Conservation (phyloP, 2,888 invertebrate genomes). For the Luperina nickerlii region DNA sequence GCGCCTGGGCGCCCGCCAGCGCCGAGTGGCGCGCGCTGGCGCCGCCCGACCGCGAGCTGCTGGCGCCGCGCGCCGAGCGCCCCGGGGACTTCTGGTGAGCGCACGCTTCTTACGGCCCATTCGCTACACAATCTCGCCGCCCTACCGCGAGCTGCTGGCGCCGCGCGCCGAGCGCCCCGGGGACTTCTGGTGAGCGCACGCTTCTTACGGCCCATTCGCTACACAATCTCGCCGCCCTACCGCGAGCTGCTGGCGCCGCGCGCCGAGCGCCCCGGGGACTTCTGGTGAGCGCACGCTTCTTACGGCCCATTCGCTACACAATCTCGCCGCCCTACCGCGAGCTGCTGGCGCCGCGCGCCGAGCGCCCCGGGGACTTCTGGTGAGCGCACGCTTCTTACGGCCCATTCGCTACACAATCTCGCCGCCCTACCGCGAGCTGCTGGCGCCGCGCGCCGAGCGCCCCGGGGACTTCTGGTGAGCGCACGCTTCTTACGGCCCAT, state of each 20-base stretch:
- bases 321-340: conserved; percentile 88
- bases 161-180: conserved; percentile 86
- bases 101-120: not conserved
- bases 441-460: too few relatives aligned
- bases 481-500: too few relatives aligned
- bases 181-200: conserved; percentile 71
- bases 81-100: conserved; percentile 74
- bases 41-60: conserved; percentile 90
- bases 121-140: conserved; percentile 73
- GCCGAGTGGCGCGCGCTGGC: conserved; percentile 92
- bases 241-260: conserved; percentile 91
- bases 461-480: too few relatives aligned
- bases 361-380: conserved; percentile 73
- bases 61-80: conserved; percentile 88
- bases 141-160: conserved; percentile 91
- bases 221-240: conserved; percentile 86
- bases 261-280: conserved; percentile 72
- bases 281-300: conserved; percentile 68
- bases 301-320: too few relatives aligned
- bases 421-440: too few relatives aligned
- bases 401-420: too few relatives aligned
- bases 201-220: not conserved
- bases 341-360: conserved; percentile 91
- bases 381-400: conserved; percentile 40
- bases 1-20: conserved; percentile 93